phyloP scores from a whole-genome alignment of 92 coral and sea anemone species.

The Porites lobata region DNA sequence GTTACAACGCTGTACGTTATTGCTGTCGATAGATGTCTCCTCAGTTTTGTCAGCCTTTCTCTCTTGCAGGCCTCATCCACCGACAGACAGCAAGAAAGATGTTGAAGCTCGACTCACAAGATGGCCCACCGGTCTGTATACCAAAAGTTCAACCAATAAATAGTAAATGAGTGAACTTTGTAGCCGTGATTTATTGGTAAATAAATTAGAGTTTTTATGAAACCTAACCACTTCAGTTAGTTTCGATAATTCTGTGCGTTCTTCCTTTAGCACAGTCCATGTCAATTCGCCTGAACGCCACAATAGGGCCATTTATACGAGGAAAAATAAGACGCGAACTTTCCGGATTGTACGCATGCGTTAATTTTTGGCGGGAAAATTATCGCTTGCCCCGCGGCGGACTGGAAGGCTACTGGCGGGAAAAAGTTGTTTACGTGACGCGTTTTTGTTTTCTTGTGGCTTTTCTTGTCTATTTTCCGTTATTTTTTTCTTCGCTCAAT shows the following conservation, averaged over 20 bases:
- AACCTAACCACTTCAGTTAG: neutral
- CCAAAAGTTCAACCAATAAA: slow-evolving; percentile 21
- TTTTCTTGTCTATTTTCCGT: too few species aligned
- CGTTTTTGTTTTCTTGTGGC: too few species aligned
- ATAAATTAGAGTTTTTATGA: slow-evolving; percentile 21
- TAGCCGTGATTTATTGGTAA: slow-evolving; percentile 3
- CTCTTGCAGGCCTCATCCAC: slow-evolving; percentile 53
- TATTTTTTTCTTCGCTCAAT: too few species aligned
- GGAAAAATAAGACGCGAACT: too few species aligned
- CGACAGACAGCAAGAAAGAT: slow-evolving; percentile 39
- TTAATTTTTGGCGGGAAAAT: too few species aligned
- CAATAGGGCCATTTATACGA: neutral
- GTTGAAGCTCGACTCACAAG: slow-evolving; percentile 19
- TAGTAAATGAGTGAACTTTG: neutral
- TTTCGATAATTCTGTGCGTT: neutral
- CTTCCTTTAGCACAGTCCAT: neutral
- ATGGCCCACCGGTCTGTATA: slow-evolving; percentile 50
- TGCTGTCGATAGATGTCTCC: slow-evolving; percentile 2
- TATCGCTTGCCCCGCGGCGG: too few species aligned
- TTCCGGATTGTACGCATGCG: too few species aligned
- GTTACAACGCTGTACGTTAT: neutral
- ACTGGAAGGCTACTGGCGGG: too few species aligned
- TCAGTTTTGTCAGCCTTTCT: slow-evolving; percentile 55
- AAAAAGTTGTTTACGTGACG: too few species aligned
- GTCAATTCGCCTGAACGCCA: neutral